Percentiles rank a stretch among this genome's conserved stretches.
These are phyloP conservation scores for Sinosuthora webbiana DNA, from an alignment of 2,113 vertebrate genomes.

Conservation along the genomic window DNA sequence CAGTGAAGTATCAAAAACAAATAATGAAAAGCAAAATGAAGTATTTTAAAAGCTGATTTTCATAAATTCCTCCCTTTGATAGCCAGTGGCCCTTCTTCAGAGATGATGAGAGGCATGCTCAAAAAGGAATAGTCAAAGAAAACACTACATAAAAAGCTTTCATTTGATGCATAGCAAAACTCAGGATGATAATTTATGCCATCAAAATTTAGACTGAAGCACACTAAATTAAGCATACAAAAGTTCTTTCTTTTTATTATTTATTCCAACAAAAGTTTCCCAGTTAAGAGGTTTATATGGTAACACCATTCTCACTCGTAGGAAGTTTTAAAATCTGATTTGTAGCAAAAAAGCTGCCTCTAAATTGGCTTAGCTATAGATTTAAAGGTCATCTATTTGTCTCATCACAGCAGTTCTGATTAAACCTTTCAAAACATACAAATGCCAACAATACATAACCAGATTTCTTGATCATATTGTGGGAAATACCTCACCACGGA, in stretches of 20 bases:
- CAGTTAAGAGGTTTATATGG: not conserved
- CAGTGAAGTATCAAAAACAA: not conserved
- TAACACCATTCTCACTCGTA: not conserved
- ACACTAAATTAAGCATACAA: not conserved
- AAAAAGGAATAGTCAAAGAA: not conserved
- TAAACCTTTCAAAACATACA: not conserved
- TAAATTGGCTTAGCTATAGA: not conserved
- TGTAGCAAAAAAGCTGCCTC: not conserved
- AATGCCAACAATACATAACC: not conserved
- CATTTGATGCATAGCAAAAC: not conserved
- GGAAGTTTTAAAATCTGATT: not conserved
- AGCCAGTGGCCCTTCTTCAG: not conserved
- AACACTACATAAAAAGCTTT: not conserved
- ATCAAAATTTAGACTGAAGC: not conserved
- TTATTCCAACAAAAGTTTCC: not conserved
- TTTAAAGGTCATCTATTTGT: conserved; percentile 23
- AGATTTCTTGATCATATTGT: not conserved
- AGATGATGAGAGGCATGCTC: not conserved
- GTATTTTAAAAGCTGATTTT: not conserved
- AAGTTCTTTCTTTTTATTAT: not conserved
- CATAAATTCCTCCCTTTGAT: not conserved
- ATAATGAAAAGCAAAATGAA: not conserved
- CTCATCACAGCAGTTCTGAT: not conserved
- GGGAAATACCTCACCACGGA: not conserved
- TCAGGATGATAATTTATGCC: not conserved